Base-by-base conservation (phyloP, 2,888 invertebrate genomes). In the Fissipunctia ypsillon region DNA sequence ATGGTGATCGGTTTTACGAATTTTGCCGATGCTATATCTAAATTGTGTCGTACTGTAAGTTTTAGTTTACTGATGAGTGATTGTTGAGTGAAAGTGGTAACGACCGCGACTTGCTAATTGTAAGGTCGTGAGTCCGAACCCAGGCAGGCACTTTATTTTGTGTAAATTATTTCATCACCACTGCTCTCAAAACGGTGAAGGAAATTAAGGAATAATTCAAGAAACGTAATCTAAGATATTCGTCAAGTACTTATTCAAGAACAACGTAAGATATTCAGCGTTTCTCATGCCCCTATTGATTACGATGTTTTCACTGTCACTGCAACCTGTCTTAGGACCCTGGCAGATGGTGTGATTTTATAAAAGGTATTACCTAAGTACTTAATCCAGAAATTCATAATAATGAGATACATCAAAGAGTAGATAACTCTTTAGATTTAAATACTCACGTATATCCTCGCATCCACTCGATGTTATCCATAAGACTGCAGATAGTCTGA, bases 381-480 rank as follows among this genome's bases (percentile, higher is more conserved):
- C 28, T 5, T 10, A 56, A 56, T 4, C 10, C 31, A 56, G 10
- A 31, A 22, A 57, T 31, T 57, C 48, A 48, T 9, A 43, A 4
- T 43, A 2, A 48, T 2, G 7, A 19, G n/a, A n/a, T n/a, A n/a
- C n/a, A n/a, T n/a, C n/a, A n/a, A n/a, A n/a, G n/a, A n/a, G n/a
- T n/a, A n/a, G n/a, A n/a, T n/a, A n/a, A 48, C 48, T 22, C 22
- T 48, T 48, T 22, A 48, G 48, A 48, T 48, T 45, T 81, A 50
- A 50, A 25, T 84, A 93, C 89, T 93, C 90, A 96, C 93, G 89
- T 91, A 86, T 96, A 97, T 65, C 97, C 97, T 59, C 81, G 72
- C 35, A 89, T 87, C 97, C 97, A 97, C 87, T 97, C 97, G 84
- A 97, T 97, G 86, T 96, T 97, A 83, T 97, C 97, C 90, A 97